These are phyloP conservation scores for Otus sunia DNA, from an alignment of 2,113 vertebrate species.

Conservation along the genomic window DNA sequence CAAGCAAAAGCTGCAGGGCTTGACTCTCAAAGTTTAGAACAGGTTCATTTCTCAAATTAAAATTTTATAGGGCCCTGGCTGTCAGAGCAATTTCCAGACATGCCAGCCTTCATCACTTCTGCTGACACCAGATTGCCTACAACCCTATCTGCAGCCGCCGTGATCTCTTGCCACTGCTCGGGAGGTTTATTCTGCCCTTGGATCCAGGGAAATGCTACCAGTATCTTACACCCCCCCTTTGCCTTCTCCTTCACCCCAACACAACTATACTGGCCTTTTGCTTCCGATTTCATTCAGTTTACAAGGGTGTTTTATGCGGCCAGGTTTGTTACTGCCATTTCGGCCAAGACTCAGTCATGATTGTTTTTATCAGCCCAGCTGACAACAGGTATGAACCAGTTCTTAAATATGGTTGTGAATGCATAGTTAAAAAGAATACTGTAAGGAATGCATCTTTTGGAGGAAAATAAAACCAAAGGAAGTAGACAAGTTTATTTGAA, in stretches of 20 bases:
- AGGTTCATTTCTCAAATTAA: constrained; percentile 32
- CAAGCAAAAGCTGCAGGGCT: background rate
- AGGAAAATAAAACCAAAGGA: background rate
- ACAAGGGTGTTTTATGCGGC: accelerated
- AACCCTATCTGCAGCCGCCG: background rate
- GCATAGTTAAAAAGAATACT: background rate
- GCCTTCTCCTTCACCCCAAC: background rate
- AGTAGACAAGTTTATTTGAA: background rate
- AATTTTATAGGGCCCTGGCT: background rate
- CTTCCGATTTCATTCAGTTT: background rate
- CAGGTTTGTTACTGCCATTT: background rate
- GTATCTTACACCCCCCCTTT: accelerated
- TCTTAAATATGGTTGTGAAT: background rate
- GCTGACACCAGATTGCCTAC: background rate
- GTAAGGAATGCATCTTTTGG: background rate
- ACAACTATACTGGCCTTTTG: accelerated
- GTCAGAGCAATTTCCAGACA: constrained; percentile 27
- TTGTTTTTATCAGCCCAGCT: background rate
- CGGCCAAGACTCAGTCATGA: background rate
- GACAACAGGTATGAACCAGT: background rate
- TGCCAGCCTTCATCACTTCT: background rate
- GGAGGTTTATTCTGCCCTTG: background rate
- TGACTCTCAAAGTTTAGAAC: background rate
- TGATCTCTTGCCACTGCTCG: background rate
- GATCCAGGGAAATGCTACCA: background rate